Base-by-base conservation (phyloP, 1,140 invertebrate genomes). In the Zaprionus africanus region DNA sequence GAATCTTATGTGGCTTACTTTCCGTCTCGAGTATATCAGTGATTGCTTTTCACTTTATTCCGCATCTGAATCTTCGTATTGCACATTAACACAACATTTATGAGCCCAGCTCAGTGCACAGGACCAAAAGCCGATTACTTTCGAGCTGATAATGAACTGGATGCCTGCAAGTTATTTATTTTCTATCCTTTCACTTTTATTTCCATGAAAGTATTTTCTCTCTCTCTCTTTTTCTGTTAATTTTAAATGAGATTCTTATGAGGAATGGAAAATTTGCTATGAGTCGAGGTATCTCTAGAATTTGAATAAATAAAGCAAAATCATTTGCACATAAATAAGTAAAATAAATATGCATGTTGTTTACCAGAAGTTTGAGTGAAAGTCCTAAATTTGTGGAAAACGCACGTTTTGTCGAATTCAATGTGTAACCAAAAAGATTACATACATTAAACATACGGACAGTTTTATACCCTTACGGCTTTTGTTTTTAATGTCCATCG, bases 101-200 rank as follows among this genome's bases (percentile, higher is more conserved):
- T 61, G 19, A 17, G 12, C 24, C 11, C 7, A 12, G 1, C 13
- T 13, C 9, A n/a, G 12, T 13, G 6, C 15, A 17, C 4, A 26
- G 53, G 15, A 1, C 41, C 26, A 19, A 68, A 61, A 57, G 38
- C 17, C 54, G 22, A 58, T 70, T 58, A 51, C 51, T 28, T 60
- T 67, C 38, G 15, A 41, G 31, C 13, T 28, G 67, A 70, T 56
- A 56, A 62, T 31, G 38, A 70, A 22, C 51, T 12, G 31, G 22
- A 56, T 46, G 54, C 15, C 24, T 43, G 54, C 34, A 15, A 70
- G 54, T 64, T 71, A 71, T 71, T 71, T 46, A 60, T 71, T 22
- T 46, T 34, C 57, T 28, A 15, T 38, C 19, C n/a, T 13, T 11
- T 36, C 19, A 19, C 24, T 36, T 59, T 41, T 54, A 61, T 69